Evolutionary conservation across 2,113 vertebrate species (phyloP).

Genomic region (Microcebus ravelobensis): DNA sequence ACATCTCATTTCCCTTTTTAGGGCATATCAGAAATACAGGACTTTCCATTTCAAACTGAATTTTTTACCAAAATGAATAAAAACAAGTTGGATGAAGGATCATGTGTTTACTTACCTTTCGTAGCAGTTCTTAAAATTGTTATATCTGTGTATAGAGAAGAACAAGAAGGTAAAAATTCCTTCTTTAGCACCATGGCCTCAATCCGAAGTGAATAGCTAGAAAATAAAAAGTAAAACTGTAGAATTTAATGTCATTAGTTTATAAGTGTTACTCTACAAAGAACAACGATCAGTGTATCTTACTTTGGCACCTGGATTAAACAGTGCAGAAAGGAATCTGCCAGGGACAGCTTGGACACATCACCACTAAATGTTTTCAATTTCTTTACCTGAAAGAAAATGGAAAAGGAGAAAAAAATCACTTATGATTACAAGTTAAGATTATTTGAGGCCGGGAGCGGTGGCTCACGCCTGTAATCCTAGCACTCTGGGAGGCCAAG

Average conservation of each 20-base stretch:
- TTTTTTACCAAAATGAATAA: conserved; percentile 28
- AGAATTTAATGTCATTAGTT: conserved; percentile 26
- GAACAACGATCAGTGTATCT: conserved; percentile 65
- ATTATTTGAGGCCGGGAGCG: neutral
- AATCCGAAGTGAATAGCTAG: conserved; percentile 94
- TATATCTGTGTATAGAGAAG: conserved; percentile 91
- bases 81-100: conserved; percentile 57
- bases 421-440: conserved; percentile 55
- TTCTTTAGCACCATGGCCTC: conserved; percentile 96
- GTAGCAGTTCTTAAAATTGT: conserved; percentile 90
- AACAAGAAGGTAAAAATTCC: conserved; percentile 93
- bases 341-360: conserved; percentile 94
- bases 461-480: too few species aligned
- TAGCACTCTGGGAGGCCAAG: too few species aligned
- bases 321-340: conserved; percentile 95
- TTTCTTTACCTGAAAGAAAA: conserved; percentile 91
- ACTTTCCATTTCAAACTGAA: neutral
- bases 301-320: conserved; percentile 97
- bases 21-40: neutral
- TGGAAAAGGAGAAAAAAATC: conserved; percentile 59
- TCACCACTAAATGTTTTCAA: conserved; percentile 93
- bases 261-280: conserved; percentile 15
- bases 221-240: conserved; percentile 75
- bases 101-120: conserved; percentile 88
- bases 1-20: neutral